Evolutionary conservation across 2,113 vertebrate genomes (phyloP).

Genomic region (Sorex fumeus): DNA sequence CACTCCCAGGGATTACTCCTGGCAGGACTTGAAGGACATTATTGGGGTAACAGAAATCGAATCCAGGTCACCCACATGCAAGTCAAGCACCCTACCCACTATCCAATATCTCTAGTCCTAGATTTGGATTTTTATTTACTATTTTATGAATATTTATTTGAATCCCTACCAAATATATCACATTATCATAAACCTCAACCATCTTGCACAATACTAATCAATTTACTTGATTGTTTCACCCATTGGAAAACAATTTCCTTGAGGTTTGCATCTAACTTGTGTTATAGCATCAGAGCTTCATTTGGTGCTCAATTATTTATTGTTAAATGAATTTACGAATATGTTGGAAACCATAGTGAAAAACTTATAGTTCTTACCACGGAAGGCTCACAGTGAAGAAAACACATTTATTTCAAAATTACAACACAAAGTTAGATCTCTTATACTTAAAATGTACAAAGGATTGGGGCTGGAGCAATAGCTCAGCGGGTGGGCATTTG

Average conservation of each 20-base stretch:
- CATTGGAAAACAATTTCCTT: slow-evolving; percentile 48
- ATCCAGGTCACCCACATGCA: neutral
- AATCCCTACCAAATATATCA: neutral
- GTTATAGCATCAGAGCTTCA: slow-evolving; percentile 27
- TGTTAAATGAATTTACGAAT: slow-evolving; percentile 19
- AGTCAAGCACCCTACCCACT: neutral
- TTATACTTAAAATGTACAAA: neutral
- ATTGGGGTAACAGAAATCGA: neutral
- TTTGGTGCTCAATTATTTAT: neutral
- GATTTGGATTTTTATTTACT: slow-evolving; percentile 15
- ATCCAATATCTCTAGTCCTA: neutral
- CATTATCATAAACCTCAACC: neutral
- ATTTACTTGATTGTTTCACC: neutral
- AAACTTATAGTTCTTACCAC: slow-evolving; percentile 2
- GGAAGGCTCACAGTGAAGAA: slow-evolving; percentile 28
- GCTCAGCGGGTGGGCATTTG: too few species aligned
- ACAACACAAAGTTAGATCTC: neutral
- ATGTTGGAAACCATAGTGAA: neutral
- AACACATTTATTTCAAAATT: slow-evolving; percentile 28
- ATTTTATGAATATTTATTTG: slow-evolving; percentile 17
- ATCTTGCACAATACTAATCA: neutral
- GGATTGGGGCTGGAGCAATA: neutral
- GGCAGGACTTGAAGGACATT: too few species aligned
- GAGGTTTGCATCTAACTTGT: slow-evolving; percentile 22
- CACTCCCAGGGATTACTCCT: too few species aligned